Evolutionary conservation across 2,113 vertebrate species (phyloP), one percentile per base, ranked within the genome.

Genomic region (Oncorhynchus nerka): DNA sequence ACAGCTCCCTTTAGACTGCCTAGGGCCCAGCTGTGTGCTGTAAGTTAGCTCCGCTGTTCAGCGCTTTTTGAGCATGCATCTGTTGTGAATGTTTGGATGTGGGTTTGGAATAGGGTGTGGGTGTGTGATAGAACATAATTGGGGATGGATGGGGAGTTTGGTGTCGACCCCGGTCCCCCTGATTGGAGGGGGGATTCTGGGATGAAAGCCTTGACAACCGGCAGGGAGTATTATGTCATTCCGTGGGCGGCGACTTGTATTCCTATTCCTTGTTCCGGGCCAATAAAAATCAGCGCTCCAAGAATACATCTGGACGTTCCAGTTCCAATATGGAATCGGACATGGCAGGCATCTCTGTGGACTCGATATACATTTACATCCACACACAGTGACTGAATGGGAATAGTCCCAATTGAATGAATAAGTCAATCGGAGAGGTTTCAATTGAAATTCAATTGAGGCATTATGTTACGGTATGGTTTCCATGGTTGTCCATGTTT

Each of bases 151-250:
- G 39, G 39, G 39, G 39, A 45, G 39, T 45, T 9, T 9, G 2
- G 8, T 12, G 8, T 22, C 9, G 39, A 45, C 39, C 39, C 39
- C 39, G 8, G 39, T 45, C 39, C 8, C 39, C 8, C 34, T 39
- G 39, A 45, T 45, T 45, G 39, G 8, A 64, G 64, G 73, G 32
- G 78, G 39, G 78, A 80, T 71, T 77, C 24, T 34, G 80, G 82
- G 87, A 83, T 88, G 83, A 89, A 89, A 91, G 84, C 83, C 81
- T 84, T 85, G 81, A 87, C 77, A 75, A 51, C 28, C 77, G 55
- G 81, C 83, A 19, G 79, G 87, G 87, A 88, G 82, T 73, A 84
- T 92, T 90, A 91, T 91, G 90, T 93, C 86, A 91, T 73, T 87
- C 81, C 71, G 79, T 84, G 84, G 88, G 84, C 74, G 11, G 85